Evolutionary conservation across 1,140 invertebrate genomes (phyloP), one percentile per base, ranked within the genome.

Genomic region (Bathynomus jamesi): DNA sequence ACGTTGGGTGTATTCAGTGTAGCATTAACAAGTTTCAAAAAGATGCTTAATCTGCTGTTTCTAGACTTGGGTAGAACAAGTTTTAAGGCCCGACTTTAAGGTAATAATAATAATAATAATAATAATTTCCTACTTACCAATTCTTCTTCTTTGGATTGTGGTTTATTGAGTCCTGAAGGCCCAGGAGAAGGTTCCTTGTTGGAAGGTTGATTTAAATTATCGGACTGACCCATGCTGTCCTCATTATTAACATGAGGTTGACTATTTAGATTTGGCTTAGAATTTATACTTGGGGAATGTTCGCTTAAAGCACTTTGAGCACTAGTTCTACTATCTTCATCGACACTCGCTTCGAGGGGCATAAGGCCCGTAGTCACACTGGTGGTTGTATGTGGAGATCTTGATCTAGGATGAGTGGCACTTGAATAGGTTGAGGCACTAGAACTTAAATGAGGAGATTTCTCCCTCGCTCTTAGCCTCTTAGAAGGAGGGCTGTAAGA

Each of bases 81-180:
- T n/a, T n/a, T n/a, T n/a, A n/a, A n/a, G n/a, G n/a, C n/a, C n/a
- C n/a, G n/a, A n/a, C n/a, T n/a, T n/a, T n/a, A n/a, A n/a, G n/a
- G n/a, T n/a, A n/a, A n/a, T n/a, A n/a, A 40, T 40, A 40, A 40
- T 40, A 40, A 40, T 40, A 40, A 40, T 40, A 72, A n/a, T 17
- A 60, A 17, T 66, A 10, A 31, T 11, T 3, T 53, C 5, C 31
- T 28, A 76, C 75, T 76, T 66, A 77, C 75, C 71, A 77, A 62
- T 53, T 77, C 75, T 32, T 77, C 75, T 66, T 77, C 69, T 70
- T 77, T 77, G 40, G 75, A 77, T 69, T 74, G 75, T 2, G 68
- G 68, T 70, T 74, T 74, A 30, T 73, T 72, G 11, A 77, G 24
- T 27, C 75, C 75, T 8, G 75, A 77, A 27, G 75, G 75, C 30